Evolutionary conservation across 2,888 invertebrate species (phyloP), one percentile per base, ranked within the genome.

Genomic region (Acheta domesticus): DNA sequence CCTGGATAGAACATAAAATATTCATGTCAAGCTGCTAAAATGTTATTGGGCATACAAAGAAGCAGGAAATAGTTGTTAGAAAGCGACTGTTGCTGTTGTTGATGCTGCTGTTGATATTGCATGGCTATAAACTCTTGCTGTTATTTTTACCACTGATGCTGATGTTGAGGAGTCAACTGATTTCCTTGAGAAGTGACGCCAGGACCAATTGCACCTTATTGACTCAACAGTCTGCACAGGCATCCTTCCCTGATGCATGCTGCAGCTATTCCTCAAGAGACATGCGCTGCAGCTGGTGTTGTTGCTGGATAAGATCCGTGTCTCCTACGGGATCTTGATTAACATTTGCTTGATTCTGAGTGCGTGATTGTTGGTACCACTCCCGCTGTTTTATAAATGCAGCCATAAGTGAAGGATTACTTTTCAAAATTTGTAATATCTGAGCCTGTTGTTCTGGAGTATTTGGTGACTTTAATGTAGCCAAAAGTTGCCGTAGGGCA

Each of bases 381-480:
- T 94, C 93, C 86, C 95, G 89, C 87, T 96, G 95, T 85, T 96
- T 96, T 83, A 98, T 94, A 86, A 96, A 96, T 79, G 97, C 96
- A 79, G 97, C 96, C 96, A 98, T 97, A 77, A 98, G 90, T 84
- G 95, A 96, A 74, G 98, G 98, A 88, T 97, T 96, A 83, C 94
- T 93, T 87, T 97, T 97, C 82, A 98, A 91, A 85, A 98, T 96
- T 85, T 93, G 92, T 82, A 97, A 89, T 81, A 96, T 92, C 87
- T 95, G 94, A 85, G 93, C 94, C 85, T 98, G 97, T 86, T 98
- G 97, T 85, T 97, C 96, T 83, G 94, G 94, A 77, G 95, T 94
- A 84, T 93, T 93, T 79, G 97, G 97, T 84, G 95, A 95, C 84
- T 95, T 92, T 79, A 99, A 89, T 81, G 96, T 96, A 84, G 93